A percentile compares a stretch with the other conserved stretches of the same genome.
Conservation (phyloP, 2,113 vertebrate genomes). For the Gorsachius goisagi region DNA sequence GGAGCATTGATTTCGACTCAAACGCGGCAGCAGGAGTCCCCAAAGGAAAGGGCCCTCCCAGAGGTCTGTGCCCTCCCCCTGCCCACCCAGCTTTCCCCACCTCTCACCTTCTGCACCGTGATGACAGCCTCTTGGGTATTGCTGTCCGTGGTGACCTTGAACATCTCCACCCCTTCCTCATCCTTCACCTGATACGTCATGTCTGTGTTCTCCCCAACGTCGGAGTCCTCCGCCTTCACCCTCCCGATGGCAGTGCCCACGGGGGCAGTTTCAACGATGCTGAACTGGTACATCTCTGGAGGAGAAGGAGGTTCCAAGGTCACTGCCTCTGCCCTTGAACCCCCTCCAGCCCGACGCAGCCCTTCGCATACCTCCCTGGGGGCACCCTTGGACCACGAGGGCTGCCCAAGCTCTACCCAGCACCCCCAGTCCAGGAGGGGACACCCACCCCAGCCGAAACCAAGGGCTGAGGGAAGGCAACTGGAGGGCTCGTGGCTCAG, state of each 20-base stretch:
- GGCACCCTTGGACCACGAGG: background rate
- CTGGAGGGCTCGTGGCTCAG: background rate
- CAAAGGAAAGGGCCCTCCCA: background rate
- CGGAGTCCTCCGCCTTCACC: slow-evolving; percentile 90
- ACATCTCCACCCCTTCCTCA: slow-evolving; percentile 84
- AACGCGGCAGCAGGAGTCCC: background rate
- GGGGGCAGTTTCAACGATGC: slow-evolving; percentile 84
- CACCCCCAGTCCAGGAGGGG: background rate
- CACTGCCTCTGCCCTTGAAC: background rate
- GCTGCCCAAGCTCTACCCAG: background rate
- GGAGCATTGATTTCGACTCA: background rate
- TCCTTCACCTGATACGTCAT: slow-evolving; percentile 93
- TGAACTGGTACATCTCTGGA: slow-evolving; percentile 97
- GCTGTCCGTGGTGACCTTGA: slow-evolving; percentile 89
- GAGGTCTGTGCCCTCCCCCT: background rate
- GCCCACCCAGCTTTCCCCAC: background rate
- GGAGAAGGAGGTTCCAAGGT: background rate
- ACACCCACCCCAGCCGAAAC: background rate
- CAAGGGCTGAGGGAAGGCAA: background rate
- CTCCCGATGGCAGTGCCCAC: slow-evolving; percentile 88
- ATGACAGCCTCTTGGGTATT: slow-evolving; percentile 93
- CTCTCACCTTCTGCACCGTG: slow-evolving; percentile 84
- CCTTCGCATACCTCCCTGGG: background rate
- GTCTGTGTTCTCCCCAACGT: slow-evolving; percentile 96
- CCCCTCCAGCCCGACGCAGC: accelerated